Percentiles rank a stretch among this genome's conserved stretches.
These are phyloP conservation scores for Ephydatia muelleri DNA, from an alignment of 37 sponge, comb jelly and placozoan genomes.

Conservation along the genomic window DNA sequence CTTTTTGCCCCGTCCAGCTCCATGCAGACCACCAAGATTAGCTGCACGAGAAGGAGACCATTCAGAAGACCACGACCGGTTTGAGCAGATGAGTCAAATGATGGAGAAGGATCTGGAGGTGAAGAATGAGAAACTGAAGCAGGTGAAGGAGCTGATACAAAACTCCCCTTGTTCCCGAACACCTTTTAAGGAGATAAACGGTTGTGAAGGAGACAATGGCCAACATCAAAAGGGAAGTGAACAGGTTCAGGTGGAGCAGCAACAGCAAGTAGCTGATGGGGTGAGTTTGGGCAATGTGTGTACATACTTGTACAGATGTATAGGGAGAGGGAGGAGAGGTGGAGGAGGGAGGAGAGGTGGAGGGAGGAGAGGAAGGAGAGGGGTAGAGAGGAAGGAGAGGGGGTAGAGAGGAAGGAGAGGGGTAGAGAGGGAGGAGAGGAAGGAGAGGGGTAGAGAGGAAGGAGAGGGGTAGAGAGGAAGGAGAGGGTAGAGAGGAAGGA, in stretches of 20 bases:
- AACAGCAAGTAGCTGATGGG: too few species aligned
- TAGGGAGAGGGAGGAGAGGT: too few species aligned
- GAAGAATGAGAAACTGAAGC: constrained; percentile 40
- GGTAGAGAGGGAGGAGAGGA: too few species aligned
- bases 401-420: too few species aligned
- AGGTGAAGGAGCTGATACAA: constrained; percentile 44
- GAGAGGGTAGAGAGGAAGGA: background rate
- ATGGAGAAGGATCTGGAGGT: constrained; percentile 21
- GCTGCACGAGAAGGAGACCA: background rate
- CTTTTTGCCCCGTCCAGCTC: background rate
- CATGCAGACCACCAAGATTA: background rate
- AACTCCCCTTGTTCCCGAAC: constrained; percentile 12
- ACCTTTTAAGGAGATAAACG: background rate
- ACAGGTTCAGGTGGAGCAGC: background rate
- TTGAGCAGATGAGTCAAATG: constrained; percentile 24
- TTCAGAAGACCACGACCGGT: constrained; percentile 37
- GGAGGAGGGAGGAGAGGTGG: too few species aligned
- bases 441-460: too few species aligned
- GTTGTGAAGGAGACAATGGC: background rate
- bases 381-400: too few species aligned
- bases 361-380: too few species aligned
- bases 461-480: background rate
- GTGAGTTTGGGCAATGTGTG: too few species aligned
- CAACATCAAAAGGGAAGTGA: background rate
- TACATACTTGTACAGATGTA: too few species aligned